Conservation (phyloP, 2,113 vertebrate genomes). For the Tragelaphus imberbis region DNA sequence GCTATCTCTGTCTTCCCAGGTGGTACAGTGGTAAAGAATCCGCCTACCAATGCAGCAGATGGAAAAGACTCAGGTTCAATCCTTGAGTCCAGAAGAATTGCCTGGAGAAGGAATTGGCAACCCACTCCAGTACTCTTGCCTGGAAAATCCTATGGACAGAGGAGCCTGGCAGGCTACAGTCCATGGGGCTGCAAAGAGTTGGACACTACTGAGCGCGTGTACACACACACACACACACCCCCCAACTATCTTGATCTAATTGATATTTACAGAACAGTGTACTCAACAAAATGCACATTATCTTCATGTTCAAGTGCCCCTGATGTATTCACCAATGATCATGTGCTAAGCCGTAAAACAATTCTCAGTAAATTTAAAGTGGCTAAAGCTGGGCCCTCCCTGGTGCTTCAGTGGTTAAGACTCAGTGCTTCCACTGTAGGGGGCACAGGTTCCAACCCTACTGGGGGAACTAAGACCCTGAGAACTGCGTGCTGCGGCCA, state of each 20-base stretch:
- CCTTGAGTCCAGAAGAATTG: background rate
- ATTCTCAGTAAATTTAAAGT: background rate
- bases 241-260: background rate
- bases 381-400: background rate
- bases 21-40: background rate
- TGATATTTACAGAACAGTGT: background rate
- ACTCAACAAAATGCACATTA: background rate
- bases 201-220: rapidly evolving
- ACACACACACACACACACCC: background rate
- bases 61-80: background rate
- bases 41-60: background rate
- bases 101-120: background rate
- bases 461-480: background rate
- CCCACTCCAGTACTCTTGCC: background rate
- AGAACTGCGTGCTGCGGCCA: background rate
- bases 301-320: background rate
- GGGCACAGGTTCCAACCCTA: background rate
- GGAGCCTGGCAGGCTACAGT: background rate
- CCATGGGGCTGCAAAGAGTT: background rate
- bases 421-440: background rate
- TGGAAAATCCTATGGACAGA: background rate
- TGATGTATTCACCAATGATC: background rate
- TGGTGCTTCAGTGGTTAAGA: background rate
- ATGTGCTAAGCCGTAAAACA: background rate
- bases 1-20: background rate